Base-by-base conservation (phyloP, 23 tunicate genomes). In the Ascidia mentula region DNA sequence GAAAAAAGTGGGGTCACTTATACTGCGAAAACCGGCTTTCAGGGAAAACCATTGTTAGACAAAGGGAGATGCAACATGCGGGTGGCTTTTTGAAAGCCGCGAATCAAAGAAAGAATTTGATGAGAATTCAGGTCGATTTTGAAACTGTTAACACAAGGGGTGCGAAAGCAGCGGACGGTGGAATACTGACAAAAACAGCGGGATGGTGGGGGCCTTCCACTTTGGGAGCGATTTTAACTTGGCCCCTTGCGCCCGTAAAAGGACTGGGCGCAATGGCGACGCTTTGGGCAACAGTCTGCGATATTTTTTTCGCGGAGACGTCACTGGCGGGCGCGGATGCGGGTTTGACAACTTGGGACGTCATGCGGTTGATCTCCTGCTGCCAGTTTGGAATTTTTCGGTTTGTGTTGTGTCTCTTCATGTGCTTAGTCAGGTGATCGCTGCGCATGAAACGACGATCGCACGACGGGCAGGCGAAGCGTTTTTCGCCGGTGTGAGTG, bases 361-460 rank as follows among this genome's bases (percentile, higher is more conserved):
- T 80, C 37, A 84, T 42, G 38, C 84, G 84, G 81, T 84, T 84
- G 59, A 93, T 88, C 60, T 93, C 98, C 59, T 84, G 84, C 60
- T 93, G 98, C 98, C 98, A 93, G 69, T 93, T 93, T 7, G 98
- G 98, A 35, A 93, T 84, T 75, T 83, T 88, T 22, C 98, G 84
- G 73, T 90, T 90, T 38, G 84, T 84, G 45, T 81, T 82, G 59
- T 95, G 99, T 31, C 99, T 89, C 40, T 83, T 86, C 96, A 90
- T 90, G 84, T 95, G 99, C 60, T 95, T 95, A 8, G 99, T 95
- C 30, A 95, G 77, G 74, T 95, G 99, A 78, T 95, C 99, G 80
- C 96, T 89, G 18, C 99, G 76, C 99, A 95, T 95, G 69, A 95
- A 95, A 18, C 92, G 79, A 22, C 99, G 82, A 28, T 86, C 86